Evolutionary conservation across 2,797 vertebrate genomes (phyloP), one percentile per base, ranked within the genome.

Genomic region (Sebastolobus altivelis): DNA sequence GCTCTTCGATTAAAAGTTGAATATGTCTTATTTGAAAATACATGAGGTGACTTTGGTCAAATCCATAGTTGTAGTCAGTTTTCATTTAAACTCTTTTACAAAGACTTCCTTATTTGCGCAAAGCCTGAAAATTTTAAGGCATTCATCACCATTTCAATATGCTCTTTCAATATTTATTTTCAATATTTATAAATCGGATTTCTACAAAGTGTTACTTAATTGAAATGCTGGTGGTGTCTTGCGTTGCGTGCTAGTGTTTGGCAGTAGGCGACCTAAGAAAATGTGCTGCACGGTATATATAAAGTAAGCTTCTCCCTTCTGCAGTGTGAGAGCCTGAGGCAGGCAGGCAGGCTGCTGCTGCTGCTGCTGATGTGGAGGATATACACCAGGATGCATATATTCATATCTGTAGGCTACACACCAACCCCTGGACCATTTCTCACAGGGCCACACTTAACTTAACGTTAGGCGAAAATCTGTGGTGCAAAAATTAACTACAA

Each of bases 321-420:
- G 78, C 81, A 72, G 65, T 46, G 18, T 52, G 77, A 63, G 61
- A 43, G 74, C 88, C 72, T 16, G 38, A 81, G 84, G 87, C 82
- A 43, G 37, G 52, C 59, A 66, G 68, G 13, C 38, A 2, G 38
- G 46, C 46, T 49, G 46, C 46, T 49, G 27, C 75, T 33, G 46
- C 80, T 78, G 70, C 68, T 88, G 82, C 4, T 87, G 83, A 62
- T 81, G 83, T 46, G 59, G 58, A 68, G n/a, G 68, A 85, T 79
- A 70, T 46, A 73, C 59, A 87, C 56, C 78, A 62, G 65, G 35
- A 78, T 80, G 60, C 54, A 80, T 65, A 81, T 72, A 65, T 88
- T 56, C 27, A 59, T 75, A 71, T 72, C 78, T 85, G 62, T 49
- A 60, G 71, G 66, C 65, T 54, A 20, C 56, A 68, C 35, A 79